Conservation (phyloP, 2,113 vertebrate genomes). For the Stigmatopora argus region DNA sequence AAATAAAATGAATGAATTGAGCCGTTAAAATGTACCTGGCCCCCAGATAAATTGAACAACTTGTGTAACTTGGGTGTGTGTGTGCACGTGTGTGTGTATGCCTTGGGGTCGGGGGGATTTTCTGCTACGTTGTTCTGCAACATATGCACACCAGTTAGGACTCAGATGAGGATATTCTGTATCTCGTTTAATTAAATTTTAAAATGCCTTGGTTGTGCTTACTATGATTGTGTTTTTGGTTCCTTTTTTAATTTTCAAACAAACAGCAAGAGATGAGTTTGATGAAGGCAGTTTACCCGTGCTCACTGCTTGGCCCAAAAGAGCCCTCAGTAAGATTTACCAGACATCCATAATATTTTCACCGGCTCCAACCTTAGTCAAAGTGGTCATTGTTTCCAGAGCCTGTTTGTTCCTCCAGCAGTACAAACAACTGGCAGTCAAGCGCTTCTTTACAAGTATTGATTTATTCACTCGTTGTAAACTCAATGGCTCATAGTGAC, state of each 20-base stretch:
- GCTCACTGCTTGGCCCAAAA: background rate
- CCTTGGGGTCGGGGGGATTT: no score
- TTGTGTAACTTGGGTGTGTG: no score
- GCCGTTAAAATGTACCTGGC: no score
- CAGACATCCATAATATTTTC: background rate
- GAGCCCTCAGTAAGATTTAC: background rate
- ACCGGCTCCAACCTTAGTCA: slow-evolving; percentile 1
- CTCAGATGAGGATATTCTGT: background rate
- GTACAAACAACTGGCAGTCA: background rate
- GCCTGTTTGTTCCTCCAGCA: background rate
- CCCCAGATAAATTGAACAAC: no score
- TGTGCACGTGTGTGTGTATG: no score
- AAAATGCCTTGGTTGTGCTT: background rate
- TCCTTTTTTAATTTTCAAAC: background rate
- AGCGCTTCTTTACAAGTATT: background rate
- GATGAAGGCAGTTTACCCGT: background rate
- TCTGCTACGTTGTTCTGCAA: background rate
- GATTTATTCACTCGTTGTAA: background rate
- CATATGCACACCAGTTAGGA: background rate
- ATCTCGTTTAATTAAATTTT: background rate
- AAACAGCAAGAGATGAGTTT: background rate
- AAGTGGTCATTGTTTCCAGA: background rate
- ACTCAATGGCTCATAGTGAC: background rate
- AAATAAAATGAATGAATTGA: no score
- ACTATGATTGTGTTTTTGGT: background rate